Evolutionary conservation across 1,140 invertebrate genomes (phyloP), one percentile per base, ranked within the genome.

Genomic region (Saxidomus purpurata): DNA sequence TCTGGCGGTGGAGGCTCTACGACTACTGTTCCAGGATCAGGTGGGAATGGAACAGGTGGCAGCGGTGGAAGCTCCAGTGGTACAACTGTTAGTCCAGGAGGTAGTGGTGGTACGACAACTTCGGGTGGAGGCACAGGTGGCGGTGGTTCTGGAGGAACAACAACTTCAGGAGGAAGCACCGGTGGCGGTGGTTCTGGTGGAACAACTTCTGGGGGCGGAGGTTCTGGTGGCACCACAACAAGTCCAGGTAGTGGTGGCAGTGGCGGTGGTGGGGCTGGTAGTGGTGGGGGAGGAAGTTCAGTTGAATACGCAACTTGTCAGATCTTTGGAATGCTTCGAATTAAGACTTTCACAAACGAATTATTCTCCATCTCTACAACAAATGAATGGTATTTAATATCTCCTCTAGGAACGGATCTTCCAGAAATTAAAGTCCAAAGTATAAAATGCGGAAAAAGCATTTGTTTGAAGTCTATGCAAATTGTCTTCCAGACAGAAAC

Each of bases 401-500:
- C 79, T 38, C 74, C 82, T 2, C 22, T 88, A 15, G 40, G 31
- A 13, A 25, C 63, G 40, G n/a, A 59, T 63, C 15, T 77, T 4
- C 83, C 80, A 36, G 77, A 74, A 47, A 47, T 86, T n/a, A 86
- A 61, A 61, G 34, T 19, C 15, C 77, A 63, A 28, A 69, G 67
- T 52, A 79, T 77, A 19, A 69, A 43, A 52, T 82, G 79, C 49
- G 69, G 63, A 76, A 52, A 36, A 74, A 86, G 36, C 28, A 79
- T 81, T 15, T 87, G 55, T 40, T 59, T 52, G 40, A 90, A 63
- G 61, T 88, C 86, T 2, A 28, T 88, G 25, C 86, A 81, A 47
- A 81, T 88, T 28, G 28, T n/a, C 36, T 59, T 49, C 69, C 13
- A 52, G 43, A 55, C 83, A 34, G 83, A 85, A 74, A 85, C 25